These are phyloP conservation scores for Thymelicus lineola DNA, from an alignment of 2,888 invertebrate species.

Conservation along the genomic window DNA sequence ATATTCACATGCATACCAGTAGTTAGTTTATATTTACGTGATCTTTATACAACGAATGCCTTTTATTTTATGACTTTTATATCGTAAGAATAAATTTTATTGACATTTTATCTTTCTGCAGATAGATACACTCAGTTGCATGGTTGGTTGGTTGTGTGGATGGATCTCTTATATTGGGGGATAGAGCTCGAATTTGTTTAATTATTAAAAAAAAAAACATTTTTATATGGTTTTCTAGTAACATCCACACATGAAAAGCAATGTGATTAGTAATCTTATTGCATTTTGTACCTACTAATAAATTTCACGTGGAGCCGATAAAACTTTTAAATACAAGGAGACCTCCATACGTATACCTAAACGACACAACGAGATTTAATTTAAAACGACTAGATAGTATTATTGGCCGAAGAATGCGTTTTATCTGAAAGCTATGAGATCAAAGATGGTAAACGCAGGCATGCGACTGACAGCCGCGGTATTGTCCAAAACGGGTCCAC, in stretches of 20 bases:
- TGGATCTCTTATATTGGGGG: too few species aligned
- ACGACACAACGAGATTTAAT: neutral
- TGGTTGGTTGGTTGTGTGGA: too few species aligned
- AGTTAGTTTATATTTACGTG: neutral
- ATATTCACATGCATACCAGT: slow-evolving; percentile 9
- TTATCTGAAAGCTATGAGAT: slow-evolving; percentile 42
- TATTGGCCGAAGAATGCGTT: slow-evolving; percentile 34
- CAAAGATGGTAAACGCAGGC: slow-evolving; percentile 63
- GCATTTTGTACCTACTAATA: neutral
- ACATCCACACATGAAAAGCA: too few species aligned
- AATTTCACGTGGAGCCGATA: neutral
- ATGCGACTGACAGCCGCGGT: slow-evolving; percentile 75
- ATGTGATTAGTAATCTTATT: too few species aligned
- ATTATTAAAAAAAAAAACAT: too few species aligned
- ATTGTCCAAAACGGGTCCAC: slow-evolving; percentile 77
- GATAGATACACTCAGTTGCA: too few species aligned
- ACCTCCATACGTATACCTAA: neutral
- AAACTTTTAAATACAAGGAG: neutral
- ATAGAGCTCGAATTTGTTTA: too few species aligned
- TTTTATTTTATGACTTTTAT: too few species aligned
- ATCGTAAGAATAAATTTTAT: too few species aligned
- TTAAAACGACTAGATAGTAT: neutral
- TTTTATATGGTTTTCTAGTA: too few species aligned
- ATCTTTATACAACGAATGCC: too few species aligned
- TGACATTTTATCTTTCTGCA: too few species aligned